phyloP scores from a whole-genome alignment of 2,113 vertebrate species.

The Callocephalon fimbriatum region DNA sequence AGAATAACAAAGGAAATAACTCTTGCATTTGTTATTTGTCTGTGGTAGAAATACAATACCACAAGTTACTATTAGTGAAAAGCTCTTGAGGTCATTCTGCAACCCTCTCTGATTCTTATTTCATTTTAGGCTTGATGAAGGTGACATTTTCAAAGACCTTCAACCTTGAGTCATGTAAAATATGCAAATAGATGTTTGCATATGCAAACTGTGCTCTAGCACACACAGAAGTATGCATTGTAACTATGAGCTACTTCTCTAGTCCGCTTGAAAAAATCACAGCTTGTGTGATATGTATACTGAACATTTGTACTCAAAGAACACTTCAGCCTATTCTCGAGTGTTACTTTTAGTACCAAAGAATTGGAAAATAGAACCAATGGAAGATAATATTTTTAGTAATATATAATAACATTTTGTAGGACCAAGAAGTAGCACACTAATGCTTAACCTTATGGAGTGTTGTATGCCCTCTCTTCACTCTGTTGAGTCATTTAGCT shows the following conservation, averaged over 20 bases:
- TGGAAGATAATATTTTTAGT: not conserved
- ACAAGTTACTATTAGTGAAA: not conserved
- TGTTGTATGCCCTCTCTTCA: not conserved
- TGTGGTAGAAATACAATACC: not conserved
- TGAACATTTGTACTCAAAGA: not conserved
- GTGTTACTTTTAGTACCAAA: not conserved
- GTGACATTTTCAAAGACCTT: not conserved
- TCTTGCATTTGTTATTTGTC: not conserved
- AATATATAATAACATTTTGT: not conserved
- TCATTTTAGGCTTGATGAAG: not conserved
- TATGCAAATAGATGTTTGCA: not conserved
- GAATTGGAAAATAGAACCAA: not conserved
- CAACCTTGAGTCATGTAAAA: not conserved
- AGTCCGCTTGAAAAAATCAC: not conserved
- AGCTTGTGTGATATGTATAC: not conserved
- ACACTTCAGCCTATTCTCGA: not conserved
- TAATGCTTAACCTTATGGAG: not conserved
- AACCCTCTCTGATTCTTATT: not conserved
- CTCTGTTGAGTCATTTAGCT: not conserved
- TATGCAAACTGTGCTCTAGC: not conserved
- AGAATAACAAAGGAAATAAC: not conserved
- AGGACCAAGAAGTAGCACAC: not conserved
- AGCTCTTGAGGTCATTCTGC: not conserved
- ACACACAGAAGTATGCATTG: rapidly evolving
- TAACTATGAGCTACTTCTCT: not conserved